phyloP scores from a whole-genome alignment of 2,113 vertebrate species.

The Gobius niger region DNA sequence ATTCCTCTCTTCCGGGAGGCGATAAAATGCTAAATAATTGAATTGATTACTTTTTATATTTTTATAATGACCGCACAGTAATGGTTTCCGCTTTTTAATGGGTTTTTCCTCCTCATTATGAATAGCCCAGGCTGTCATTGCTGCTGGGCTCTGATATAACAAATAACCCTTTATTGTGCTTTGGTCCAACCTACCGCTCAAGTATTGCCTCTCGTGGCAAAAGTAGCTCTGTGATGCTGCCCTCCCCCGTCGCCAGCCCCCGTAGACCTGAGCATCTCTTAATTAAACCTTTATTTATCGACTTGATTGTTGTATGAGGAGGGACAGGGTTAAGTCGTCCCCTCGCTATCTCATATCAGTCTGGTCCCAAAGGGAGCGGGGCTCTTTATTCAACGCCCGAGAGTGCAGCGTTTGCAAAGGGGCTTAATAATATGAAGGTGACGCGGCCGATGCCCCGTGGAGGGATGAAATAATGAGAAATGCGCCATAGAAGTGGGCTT shows the following conservation, averaged over 20 bases:
- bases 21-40: constrained; percentile 76
- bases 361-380: constrained; percentile 49
- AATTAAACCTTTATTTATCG: constrained; percentile 76
- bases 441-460: constrained; percentile 35
- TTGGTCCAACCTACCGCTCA: constrained; percentile 48
- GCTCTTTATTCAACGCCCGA: constrained; percentile 53
- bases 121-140: constrained; percentile 42
- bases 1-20: constrained; percentile 58
- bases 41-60: constrained; percentile 68
- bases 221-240: constrained; percentile 33
- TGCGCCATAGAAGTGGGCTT: constrained; percentile 27
- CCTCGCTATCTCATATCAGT: constrained; percentile 60
- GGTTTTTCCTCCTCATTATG: constrained; percentile 54
- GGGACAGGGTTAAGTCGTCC: constrained; percentile 49
- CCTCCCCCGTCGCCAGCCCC: constrained; percentile 33
- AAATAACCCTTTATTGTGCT: constrained; percentile 67
- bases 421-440: constrained; percentile 47
- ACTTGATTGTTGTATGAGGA: constrained; percentile 67
- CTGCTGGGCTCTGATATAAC: constrained; percentile 56
- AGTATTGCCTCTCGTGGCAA: constrained; percentile 44
- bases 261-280: constrained; percentile 44
- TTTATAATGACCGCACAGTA: constrained; percentile 65
- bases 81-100: constrained; percentile 61
- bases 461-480: constrained; percentile 51
- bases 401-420: constrained; percentile 49